These are phyloP conservation scores for Fulmarus glacialis DNA, from an alignment of 2,113 vertebrate species.

Conservation along the genomic window DNA sequence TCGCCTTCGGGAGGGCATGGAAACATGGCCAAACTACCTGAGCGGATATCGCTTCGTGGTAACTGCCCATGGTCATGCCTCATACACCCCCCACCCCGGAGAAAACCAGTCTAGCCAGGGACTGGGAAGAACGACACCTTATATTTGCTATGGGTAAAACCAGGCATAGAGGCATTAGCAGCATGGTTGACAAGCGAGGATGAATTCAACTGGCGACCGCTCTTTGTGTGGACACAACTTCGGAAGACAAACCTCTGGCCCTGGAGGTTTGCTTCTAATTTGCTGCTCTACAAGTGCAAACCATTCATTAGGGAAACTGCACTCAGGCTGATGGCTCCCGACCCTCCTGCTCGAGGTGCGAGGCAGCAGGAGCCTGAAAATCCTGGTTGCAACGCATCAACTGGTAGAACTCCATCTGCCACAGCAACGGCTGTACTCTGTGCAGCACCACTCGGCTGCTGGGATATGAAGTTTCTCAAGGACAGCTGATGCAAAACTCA, in stretches of 20 bases:
- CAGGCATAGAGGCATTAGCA: not conserved
- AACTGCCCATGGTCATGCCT: not conserved
- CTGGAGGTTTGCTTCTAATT: not conserved
- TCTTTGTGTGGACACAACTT: not conserved
- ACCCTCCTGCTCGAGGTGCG: not conserved
- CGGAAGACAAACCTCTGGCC: not conserved
- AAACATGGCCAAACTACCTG: not conserved
- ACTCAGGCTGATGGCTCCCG: not conserved
- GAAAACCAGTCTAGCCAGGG: not conserved
- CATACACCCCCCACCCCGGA: not conserved
- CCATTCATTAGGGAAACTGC: not conserved
- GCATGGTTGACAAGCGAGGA: not conserved
- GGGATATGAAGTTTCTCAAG: not conserved
- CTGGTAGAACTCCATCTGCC: not conserved
- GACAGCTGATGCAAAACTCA: not conserved
- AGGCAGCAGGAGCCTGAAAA: not conserved
- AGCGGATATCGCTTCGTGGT: rapidly evolving
- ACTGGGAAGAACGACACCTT: not conserved
- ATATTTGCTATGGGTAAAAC: not conserved
- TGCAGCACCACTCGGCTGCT: not conserved
- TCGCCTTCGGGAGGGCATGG: not conserved
- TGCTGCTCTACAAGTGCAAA: not conserved
- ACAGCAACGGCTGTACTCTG: not conserved
- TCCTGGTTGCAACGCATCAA: not conserved
- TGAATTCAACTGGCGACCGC: not conserved